Percentiles rank a stretch among this genome's conserved stretches.
phyloP scores from a whole-genome alignment of 2,888 invertebrate genomes.

The Diarsia brunnea region DNA sequence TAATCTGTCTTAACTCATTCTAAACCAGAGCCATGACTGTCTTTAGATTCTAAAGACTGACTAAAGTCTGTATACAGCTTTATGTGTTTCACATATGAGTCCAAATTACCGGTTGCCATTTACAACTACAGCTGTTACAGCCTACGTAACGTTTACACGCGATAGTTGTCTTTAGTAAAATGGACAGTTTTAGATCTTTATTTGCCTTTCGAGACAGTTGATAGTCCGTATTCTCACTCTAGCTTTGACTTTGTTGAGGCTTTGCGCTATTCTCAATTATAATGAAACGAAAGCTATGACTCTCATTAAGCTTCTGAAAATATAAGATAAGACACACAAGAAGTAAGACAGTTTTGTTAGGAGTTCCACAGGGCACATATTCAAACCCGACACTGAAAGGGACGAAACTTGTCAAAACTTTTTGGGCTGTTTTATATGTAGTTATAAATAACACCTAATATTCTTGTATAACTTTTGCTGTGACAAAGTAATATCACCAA shows the following conservation, averaged over 20 bases:
- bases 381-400: neutral
- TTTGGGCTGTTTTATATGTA: neutral
- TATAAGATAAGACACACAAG: neutral
- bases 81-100: constrained; percentile 52
- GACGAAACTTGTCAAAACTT: neutral
- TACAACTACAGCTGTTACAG: constrained; percentile 26
- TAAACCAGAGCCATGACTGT: neutral
- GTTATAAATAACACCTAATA: neutral
- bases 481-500: neutral
- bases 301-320: neutral
- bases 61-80: constrained; percentile 13
- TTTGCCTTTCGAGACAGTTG: constrained; percentile 13
- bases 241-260: neutral
- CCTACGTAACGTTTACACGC: constrained; percentile 43
- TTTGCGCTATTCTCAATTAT: neutral
- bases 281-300: neutral
- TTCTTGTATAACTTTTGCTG: neutral
- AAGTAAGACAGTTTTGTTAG: neutral
- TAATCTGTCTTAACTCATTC: neutral
- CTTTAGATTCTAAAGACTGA: constrained; percentile 14
- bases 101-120: constrained; percentile 42
- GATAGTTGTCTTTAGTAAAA: constrained; percentile 44
- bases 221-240: neutral
- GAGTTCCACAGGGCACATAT: constrained; percentile 20
- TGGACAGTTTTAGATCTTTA: constrained; percentile 30